Percentiles rank a stretch among this genome's conserved stretches.
phyloP scores from a whole-genome alignment of 2,113 vertebrate genomes.

The Castor canadensis region DNA sequence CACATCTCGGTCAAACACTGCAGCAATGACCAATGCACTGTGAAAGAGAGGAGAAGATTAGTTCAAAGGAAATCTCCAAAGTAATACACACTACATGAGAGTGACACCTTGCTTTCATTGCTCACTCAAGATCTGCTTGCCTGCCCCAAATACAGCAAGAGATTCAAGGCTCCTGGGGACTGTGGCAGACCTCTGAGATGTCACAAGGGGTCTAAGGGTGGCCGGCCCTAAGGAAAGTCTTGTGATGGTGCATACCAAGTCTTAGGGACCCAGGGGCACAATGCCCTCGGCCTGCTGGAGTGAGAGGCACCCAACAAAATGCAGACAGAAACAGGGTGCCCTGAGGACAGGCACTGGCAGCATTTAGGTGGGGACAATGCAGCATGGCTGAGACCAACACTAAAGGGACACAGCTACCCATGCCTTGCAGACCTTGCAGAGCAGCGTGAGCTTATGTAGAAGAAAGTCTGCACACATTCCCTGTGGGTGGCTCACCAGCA shows the following conservation, averaged over 20 bases:
- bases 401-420: not conserved
- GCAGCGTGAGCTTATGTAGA: not conserved
- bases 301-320: not conserved
- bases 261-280: not conserved
- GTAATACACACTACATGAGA: not conserved
- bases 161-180: not conserved
- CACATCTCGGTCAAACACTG: conserved; percentile 69
- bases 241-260: not conserved
- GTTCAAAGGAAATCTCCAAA: not conserved
- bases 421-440: not conserved
- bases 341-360: not conserved
- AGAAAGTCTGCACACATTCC: not conserved
- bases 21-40: conserved; percentile 60
- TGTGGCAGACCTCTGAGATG: not conserved
- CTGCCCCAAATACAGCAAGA: not conserved
- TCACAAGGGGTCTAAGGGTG: not conserved
- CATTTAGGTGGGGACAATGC: not conserved
- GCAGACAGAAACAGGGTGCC: not conserved
- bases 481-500: not conserved
- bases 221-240: not conserved
- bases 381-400: not conserved
- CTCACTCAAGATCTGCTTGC: not conserved
- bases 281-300: not conserved
- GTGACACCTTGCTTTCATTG: not conserved
- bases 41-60: not conserved